Conservation (phyloP, 2,888 invertebrate species). For the Dendrolimus pini region DNA sequence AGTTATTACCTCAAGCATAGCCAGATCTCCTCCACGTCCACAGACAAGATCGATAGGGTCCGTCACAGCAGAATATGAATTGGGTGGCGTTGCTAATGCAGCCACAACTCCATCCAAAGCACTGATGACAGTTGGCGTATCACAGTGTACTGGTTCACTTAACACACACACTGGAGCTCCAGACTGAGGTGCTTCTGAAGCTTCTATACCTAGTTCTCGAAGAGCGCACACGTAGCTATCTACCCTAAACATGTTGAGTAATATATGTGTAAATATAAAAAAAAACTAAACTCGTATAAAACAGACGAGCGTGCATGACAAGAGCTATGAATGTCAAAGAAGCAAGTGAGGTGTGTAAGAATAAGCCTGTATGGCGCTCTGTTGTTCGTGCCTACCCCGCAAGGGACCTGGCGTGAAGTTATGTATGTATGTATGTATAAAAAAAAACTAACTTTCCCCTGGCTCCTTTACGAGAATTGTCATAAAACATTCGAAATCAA, state of each 20-base stretch:
- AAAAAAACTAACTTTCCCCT: too few relatives aligned
- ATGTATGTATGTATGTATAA: too few relatives aligned
- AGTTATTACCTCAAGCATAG: conserved; percentile 80
- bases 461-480: too few relatives aligned
- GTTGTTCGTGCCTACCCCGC: too few relatives aligned
- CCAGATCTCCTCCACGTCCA: conserved; percentile 85
- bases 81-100: conserved; percentile 83
- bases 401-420: too few relatives aligned
- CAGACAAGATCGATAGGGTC: conserved; percentile 90
- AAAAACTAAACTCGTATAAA: too few relatives aligned
- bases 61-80: conserved; percentile 86
- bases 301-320: too few relatives aligned
- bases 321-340: too few relatives aligned
- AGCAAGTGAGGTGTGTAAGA: too few relatives aligned
- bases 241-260: conserved; percentile 50
- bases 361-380: too few relatives aligned
- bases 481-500: too few relatives aligned
- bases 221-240: conserved; percentile 83
- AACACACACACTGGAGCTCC: conserved; percentile 56
- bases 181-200: conserved; percentile 48
- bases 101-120: conserved; percentile 68
- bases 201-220: conserved; percentile 79
- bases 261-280: too few relatives aligned
- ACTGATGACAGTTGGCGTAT: conserved; percentile 56
- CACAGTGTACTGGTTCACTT: conserved; percentile 74